A percentile compares a stretch with the other conserved stretches of the same genome.
Evolutionary conservation across 2,113 vertebrate species (phyloP).

Genomic region (Phocoena sinus): DNA sequence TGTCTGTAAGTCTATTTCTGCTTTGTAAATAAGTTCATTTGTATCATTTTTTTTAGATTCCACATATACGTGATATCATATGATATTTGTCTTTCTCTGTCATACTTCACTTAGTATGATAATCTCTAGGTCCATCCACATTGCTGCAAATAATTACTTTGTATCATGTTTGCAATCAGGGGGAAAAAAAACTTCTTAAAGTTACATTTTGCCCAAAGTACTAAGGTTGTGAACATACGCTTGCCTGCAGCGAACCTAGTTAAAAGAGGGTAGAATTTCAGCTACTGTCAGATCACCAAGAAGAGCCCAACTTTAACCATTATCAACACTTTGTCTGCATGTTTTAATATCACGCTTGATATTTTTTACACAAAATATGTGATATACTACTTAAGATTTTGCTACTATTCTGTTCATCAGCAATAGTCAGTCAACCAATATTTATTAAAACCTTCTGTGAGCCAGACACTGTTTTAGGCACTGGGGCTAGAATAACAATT

Average conservation of each 20-base stretch:
- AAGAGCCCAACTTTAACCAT: neutral
- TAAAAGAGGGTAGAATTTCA: neutral
- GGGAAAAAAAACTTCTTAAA: neutral
- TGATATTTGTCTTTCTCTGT: neutral
- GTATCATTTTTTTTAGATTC: neutral
- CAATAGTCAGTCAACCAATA: neutral
- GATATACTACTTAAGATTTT: neutral
- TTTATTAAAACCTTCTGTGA: neutral
- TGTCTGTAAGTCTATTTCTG: neutral
- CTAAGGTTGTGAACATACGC: neutral
- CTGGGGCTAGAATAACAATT: neutral
- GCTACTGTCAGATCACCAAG: neutral
- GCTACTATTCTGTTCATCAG: neutral
- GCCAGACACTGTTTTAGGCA: neutral
- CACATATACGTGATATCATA: neutral
- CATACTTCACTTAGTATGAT: neutral
- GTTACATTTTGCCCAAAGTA: neutral
- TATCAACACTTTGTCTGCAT: neutral
- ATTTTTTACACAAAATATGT: neutral
- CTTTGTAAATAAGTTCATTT: neutral
- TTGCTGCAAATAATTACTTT: neutral
- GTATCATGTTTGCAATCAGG: neutral
- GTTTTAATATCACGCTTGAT: neutral
- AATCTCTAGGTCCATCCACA: neutral
- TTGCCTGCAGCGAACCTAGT: neutral